These are phyloP conservation scores for Coranthus polyacanthus DNA, from an alignment of 2,797 vertebrate species.

Conservation along the genomic window DNA sequence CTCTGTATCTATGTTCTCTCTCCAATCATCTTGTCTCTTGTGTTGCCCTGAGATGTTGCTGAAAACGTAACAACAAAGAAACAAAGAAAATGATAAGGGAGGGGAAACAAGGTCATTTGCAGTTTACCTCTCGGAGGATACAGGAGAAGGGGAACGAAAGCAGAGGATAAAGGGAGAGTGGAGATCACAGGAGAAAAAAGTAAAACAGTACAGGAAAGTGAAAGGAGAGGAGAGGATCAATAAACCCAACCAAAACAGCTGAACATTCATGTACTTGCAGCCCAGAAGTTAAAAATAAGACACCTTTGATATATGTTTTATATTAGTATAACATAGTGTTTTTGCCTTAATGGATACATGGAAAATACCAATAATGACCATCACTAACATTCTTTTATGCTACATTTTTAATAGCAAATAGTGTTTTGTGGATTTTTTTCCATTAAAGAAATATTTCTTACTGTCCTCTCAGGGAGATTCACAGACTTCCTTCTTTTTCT, in stretches of 20 bases:
- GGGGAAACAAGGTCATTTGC: constrained; percentile 77
- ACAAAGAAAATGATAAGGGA: constrained; percentile 62
- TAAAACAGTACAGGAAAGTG: constrained; percentile 23
- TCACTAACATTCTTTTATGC: not conserved
- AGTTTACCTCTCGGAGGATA: constrained; percentile 76
- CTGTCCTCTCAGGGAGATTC: constrained; percentile 35
- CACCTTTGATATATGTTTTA: not conserved
- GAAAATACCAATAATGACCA: not conserved
- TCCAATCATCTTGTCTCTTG: constrained; percentile 61
- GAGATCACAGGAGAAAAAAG: constrained; percentile 59
- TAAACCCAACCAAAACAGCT: constrained; percentile 42
- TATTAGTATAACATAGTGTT: not conserved
- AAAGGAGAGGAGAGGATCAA: constrained; percentile 55
- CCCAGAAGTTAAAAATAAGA: constrained; percentile 10
- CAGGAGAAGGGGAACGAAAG: constrained; percentile 36
- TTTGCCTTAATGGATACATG: not conserved
- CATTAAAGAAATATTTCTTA: not conserved
- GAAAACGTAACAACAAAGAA: constrained; percentile 76
- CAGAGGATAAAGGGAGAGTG: constrained; percentile 36
- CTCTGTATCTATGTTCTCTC: constrained; percentile 53
- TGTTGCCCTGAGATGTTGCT: constrained; percentile 63
- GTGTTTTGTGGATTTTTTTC: not conserved
- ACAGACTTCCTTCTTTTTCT: constrained; percentile 15
- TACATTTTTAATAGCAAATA: not conserved
- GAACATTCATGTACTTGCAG: constrained; percentile 15